phyloP scores from a whole-genome alignment of 2,888 invertebrate species.

The Eurois occulta region DNA sequence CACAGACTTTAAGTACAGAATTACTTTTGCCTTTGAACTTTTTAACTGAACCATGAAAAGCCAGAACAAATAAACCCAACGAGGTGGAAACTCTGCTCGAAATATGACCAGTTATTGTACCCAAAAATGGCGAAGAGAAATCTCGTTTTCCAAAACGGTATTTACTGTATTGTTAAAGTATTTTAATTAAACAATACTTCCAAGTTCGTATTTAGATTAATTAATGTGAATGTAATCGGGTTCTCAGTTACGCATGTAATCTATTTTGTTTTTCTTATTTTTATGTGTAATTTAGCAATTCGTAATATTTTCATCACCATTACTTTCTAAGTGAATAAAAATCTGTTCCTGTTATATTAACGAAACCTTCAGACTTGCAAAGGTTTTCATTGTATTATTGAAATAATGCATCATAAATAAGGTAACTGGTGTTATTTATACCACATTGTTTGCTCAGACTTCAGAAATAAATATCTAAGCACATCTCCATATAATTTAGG shows the following conservation, averaged over 20 bases:
- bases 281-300: constrained; percentile 21
- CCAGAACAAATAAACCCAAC: constrained; percentile 68
- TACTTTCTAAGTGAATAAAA: constrained; percentile 22
- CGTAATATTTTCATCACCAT: neutral
- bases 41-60: constrained; percentile 51
- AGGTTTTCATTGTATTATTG: neutral
- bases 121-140: constrained; percentile 78
- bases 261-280: constrained; percentile 4
- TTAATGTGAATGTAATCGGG: constrained; percentile 9
- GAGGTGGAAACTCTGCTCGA: constrained; percentile 65
- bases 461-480: constrained; percentile 20
- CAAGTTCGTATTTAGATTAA: constrained; percentile 4
- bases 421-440: constrained; percentile 9
- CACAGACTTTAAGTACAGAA: constrained; percentile 12
- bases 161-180: constrained; percentile 55
- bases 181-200: constrained; percentile 53
- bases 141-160: constrained; percentile 76
- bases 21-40: constrained; percentile 46
- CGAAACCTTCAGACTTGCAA: neutral
- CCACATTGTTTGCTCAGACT: constrained; percentile 1
- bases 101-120: constrained; percentile 66
- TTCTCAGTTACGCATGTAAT: constrained; percentile 23
- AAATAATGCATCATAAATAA: constrained; percentile 9
- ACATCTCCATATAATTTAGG: constrained; percentile 43
- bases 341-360: neutral